Evolutionary conservation across 2,888 invertebrate species (phyloP).

Genomic region (Pasiphila rectangulata): DNA sequence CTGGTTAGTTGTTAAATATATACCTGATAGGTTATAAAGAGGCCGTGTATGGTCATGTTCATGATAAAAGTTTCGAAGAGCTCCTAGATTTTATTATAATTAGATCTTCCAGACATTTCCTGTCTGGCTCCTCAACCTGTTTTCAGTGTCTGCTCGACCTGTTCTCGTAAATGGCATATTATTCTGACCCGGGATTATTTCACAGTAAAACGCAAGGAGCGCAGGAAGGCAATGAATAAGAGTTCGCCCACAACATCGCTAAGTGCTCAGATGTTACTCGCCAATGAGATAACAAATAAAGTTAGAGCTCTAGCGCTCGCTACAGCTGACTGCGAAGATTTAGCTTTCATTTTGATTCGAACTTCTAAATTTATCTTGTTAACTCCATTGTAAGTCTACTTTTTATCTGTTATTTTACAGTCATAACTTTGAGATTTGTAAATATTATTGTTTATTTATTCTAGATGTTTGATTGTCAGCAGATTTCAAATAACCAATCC

Average conservation of each 20-base stretch:
- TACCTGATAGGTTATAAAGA: no score
- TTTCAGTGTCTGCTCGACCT: conserved; percentile 1
- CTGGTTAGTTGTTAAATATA: no score
- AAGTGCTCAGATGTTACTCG: conserved; percentile 21
- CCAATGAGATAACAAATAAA: conserved; percentile 25
- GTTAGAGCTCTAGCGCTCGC: conserved; percentile 7
- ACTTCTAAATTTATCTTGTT: not conserved
- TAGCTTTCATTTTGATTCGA: conserved; percentile 1
- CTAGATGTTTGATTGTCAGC: no score
- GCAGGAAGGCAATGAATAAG: conserved; percentile 19
- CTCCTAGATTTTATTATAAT: no score
- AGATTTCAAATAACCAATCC: no score
- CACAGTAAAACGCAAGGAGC: conserved; percentile 25
- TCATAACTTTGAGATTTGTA: no score
- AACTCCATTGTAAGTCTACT: not conserved
- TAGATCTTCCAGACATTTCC: no score
- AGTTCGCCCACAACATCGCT: conserved; percentile 20
- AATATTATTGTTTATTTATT: no score
- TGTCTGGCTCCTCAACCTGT: not conserved
- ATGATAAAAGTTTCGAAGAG: no score
- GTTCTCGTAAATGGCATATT: conserved; percentile 32
- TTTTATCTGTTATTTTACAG: no score
- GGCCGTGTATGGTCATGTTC: no score
- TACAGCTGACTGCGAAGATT: conserved; percentile 1
- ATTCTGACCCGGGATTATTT: conserved; percentile 30